Percentiles rank a stretch among this genome's conserved stretches.
Conservation (phyloP, 1,140 invertebrate genomes). For the Ceratitis capitata region DNA sequence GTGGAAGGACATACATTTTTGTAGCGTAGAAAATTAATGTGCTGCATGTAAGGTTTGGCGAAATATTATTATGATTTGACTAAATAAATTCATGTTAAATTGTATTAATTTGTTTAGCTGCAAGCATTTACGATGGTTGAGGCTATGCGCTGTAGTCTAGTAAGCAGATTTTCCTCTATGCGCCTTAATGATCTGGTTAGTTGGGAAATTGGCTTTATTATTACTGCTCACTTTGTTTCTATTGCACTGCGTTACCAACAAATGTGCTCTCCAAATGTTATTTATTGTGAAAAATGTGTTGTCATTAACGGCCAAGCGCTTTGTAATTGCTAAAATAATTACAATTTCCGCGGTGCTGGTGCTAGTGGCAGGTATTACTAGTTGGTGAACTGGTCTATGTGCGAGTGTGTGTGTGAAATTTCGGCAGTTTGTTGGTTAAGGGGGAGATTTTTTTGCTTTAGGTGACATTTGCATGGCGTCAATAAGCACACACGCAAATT, state of each 20-base stretch:
- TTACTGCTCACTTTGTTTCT: neutral
- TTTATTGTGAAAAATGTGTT: neutral
- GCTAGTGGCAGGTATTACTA: neutral
- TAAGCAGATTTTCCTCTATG: neutral
- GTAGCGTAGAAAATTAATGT: neutral
- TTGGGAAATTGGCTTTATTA: neutral
- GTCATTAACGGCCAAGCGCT: neutral
- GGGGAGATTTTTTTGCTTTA: neutral
- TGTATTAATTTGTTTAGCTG: slow-evolving; percentile 21
- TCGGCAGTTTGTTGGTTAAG: too few species aligned
- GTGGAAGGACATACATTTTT: slow-evolving; percentile 19
- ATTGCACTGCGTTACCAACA: neutral
- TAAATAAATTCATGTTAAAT: slow-evolving; percentile 24
- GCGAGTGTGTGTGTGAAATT: neutral
- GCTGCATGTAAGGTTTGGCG: neutral
- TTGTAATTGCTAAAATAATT: slow-evolving; percentile 38
- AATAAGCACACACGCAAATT: neutral
- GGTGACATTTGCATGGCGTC: neutral
- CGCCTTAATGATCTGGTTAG: neutral
- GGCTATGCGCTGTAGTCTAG: neutral
- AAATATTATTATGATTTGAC: slow-evolving; percentile 3
- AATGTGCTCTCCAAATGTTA: neutral
- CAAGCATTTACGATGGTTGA: neutral
- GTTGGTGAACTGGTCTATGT: too few species aligned
- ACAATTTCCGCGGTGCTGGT: neutral